Conservation (phyloP, 2,888 invertebrate genomes). For the Agonum fuliginosum region DNA sequence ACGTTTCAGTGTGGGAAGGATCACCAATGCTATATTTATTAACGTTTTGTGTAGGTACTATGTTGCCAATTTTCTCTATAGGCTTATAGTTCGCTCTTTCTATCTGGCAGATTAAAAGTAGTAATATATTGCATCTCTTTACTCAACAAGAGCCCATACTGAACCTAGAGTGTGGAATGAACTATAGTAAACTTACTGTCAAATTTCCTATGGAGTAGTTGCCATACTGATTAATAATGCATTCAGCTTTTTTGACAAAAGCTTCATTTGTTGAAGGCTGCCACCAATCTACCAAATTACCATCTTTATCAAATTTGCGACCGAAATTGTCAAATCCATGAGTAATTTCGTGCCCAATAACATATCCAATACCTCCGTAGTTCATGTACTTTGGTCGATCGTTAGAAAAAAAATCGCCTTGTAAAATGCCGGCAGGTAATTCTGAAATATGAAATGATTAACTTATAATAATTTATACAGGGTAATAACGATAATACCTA, state of each 20-base stretch:
- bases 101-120: too few relatives aligned
- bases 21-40: too few relatives aligned
- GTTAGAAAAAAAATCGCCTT: conserved; percentile 92
- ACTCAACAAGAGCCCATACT: not conserved
- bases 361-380: conserved; percentile 92
- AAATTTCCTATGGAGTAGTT: conserved; percentile 90
- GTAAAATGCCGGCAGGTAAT: conserved; percentile 94
- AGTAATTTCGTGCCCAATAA: conserved; percentile 94
- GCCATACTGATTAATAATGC: conserved; percentile 95
- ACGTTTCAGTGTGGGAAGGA: too few relatives aligned
- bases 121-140: not conserved
- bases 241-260: conserved; percentile 89
- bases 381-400: conserved; percentile 94
- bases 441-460: conserved; percentile 74
- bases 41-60: too few relatives aligned
- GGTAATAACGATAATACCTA: conserved; percentile 76
- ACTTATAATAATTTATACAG: not conserved
- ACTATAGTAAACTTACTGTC: conserved; percentile 78
- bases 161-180: not conserved
- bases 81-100: too few relatives aligned
- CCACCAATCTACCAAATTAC: conserved; percentile 97
- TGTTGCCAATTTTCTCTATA: too few relatives aligned
- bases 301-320: conserved; percentile 92
- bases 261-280: conserved; percentile 86
- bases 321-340: conserved; percentile 94